phyloP scores from a whole-genome alignment of 2,113 vertebrate genomes.

The Proterorhinus semilunaris region DNA sequence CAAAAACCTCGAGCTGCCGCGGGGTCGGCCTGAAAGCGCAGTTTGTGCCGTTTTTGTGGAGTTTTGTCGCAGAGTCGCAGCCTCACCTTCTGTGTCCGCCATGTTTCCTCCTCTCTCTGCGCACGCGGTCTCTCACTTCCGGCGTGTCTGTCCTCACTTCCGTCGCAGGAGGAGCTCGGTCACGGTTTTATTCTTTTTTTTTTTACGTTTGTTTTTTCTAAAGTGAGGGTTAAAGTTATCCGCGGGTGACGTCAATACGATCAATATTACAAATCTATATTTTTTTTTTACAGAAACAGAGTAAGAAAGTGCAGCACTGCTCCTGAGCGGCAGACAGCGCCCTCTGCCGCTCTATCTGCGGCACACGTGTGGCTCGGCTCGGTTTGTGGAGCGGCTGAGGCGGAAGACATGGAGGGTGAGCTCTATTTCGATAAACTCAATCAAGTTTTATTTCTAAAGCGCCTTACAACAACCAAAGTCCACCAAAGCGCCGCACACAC shows the following conservation, averaged over 20 bases:
- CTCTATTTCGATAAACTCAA: too few relatives aligned
- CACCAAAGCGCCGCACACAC: too few relatives aligned
- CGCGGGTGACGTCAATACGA: too few relatives aligned
- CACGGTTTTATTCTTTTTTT: too few relatives aligned
- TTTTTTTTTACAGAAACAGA: too few relatives aligned
- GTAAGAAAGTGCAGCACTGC: not conserved
- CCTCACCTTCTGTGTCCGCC: constrained; percentile 52
- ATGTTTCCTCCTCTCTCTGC: constrained; percentile 23
- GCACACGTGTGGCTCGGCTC: not conserved
- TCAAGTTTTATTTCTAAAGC: too few relatives aligned
- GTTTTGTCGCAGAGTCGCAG: not conserved
- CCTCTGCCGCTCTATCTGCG: not conserved
- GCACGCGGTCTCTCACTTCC: not conserved
- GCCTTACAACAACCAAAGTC: too few relatives aligned
- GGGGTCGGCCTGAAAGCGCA: rapidly evolving
- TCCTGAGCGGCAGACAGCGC: not conserved
- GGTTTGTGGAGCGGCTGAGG: too few relatives aligned
- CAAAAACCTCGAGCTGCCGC: not conserved
- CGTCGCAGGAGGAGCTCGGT: not conserved
- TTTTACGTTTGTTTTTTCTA: too few relatives aligned
- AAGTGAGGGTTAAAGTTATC: too few relatives aligned
- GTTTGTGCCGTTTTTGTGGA: not conserved
- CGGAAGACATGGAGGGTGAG: not conserved
- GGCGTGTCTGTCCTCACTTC: not conserved
- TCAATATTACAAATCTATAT: too few relatives aligned